Evolutionary conservation across 2,113 vertebrate species (phyloP), one percentile per base, ranked within the genome.

Genomic region (Paralichthys olivaceus): DNA sequence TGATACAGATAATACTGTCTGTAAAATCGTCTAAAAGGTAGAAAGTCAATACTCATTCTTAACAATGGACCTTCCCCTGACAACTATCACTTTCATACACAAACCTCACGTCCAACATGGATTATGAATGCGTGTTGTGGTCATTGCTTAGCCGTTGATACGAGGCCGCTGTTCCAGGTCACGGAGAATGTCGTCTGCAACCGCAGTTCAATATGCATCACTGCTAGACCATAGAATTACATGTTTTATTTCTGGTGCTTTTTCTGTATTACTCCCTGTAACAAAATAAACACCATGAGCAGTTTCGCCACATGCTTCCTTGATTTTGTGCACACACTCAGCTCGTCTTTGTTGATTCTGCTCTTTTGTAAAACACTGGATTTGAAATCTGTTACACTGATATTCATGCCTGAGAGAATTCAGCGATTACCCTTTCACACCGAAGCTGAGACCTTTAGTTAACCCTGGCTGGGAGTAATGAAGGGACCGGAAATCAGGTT

Each of bases 151-250:
- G 22, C 7, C 32, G 32, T 25, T 69, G 32, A 51, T 32, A 20
- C 1, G n/a, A 58, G n/a, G 51, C 69, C 43, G 32, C 54, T 58
- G 62, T 17, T 68, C 69, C 71, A 79, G 69, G 64, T 83, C 71
- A 69, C 65, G 63, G 40, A 78, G 47, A 77, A 71, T 34, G 29
- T 26, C 19, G 51, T 67, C 22, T 66, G 65, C 40, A 68, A 58
- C 54, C 61, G 43, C 4, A 55, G 34, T 62, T 77, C 54, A 71
- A 57, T 15, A 55, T 34, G 45, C 62, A 63, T 72, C 58, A n/a
- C 57, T 29, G 54, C 47, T 80, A 26, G 77, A 79, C 63, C 37
- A 61, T 43, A 61, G 23, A 65, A 69, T 61, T 26, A 1, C 61
- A 60, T 62, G 61, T 69, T 56, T 43, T 23, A 7, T 28, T 20